These are phyloP conservation scores for Meloe dianella DNA, from an alignment of 2,888 invertebrate species.

Conservation along the genomic window DNA sequence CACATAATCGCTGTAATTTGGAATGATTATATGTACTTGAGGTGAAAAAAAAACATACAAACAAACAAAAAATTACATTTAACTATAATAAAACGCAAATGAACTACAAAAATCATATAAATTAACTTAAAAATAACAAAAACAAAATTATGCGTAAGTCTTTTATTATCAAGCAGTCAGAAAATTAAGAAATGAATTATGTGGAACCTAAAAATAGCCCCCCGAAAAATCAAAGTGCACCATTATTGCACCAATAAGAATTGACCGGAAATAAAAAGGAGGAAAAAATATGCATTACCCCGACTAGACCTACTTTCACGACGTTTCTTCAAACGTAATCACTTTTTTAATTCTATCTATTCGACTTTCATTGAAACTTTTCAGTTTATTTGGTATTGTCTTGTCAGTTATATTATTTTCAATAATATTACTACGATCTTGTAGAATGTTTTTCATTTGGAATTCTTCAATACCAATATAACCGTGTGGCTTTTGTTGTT, in stretches of 20 bases:
- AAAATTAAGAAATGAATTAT: background rate
- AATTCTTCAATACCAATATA: constrained; percentile 55
- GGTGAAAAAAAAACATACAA: background rate
- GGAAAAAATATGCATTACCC: background rate
- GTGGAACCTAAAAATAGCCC: background rate
- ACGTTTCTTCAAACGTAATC: constrained; percentile 53
- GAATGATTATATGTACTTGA: background rate
- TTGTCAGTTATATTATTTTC: constrained; percentile 38
- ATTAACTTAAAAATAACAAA: background rate
- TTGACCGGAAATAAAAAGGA: background rate
- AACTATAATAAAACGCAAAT: constrained; percentile 8
- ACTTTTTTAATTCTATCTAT: constrained; percentile 52
- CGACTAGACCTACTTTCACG: constrained; percentile 1
- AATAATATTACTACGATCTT: constrained; percentile 59
- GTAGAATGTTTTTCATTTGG: constrained; percentile 60
- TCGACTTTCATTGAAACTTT: constrained; percentile 38
- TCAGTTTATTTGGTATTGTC: constrained; percentile 26
- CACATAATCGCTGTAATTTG: too few relatives aligned
- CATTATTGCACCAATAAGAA: constrained; percentile 24
- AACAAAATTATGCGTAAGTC: constrained; percentile 4
- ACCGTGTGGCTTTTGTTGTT: constrained; percentile 61
- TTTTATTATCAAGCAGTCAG: constrained; percentile 13
- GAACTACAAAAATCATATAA: background rate
- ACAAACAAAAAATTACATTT: background rate
- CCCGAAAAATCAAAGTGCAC: constrained; percentile 15